Percentiles rank a stretch among this genome's conserved stretches.
These are phyloP conservation scores for Calyptommatus sinebrachiatus DNA, from an alignment of 2,113 vertebrate genomes.

Conservation along the genomic window DNA sequence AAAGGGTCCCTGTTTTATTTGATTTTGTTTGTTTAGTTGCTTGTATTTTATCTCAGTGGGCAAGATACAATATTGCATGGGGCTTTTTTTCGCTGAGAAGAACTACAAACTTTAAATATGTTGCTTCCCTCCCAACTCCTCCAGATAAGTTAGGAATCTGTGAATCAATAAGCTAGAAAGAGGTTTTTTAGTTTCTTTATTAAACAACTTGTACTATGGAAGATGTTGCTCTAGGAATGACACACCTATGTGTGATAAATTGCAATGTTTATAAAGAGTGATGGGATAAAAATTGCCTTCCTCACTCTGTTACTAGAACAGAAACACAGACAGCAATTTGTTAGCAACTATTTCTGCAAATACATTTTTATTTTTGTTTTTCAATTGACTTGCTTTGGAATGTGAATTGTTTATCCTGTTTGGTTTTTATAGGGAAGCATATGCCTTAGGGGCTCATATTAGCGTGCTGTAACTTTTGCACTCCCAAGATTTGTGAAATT, in stretches of 20 bases:
- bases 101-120: background rate
- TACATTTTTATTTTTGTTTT: slow-evolving; percentile 50
- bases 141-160: background rate
- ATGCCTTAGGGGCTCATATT: slow-evolving; percentile 45
- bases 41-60: background rate
- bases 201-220: background rate
- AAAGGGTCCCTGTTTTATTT: background rate
- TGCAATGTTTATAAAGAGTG: slow-evolving; percentile 26
- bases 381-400: slow-evolving; percentile 65
- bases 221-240: background rate
- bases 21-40: background rate
- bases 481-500: slow-evolving; percentile 41
- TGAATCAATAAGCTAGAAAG: background rate
- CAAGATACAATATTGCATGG: background rate
- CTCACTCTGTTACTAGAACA: slow-evolving; percentile 23
- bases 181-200: background rate
- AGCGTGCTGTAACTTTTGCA: slow-evolving; percentile 47
- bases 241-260: background rate
- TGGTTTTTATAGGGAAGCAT: slow-evolving; percentile 48
- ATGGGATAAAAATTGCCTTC: slow-evolving; percentile 9
- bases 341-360: slow-evolving; percentile 41
- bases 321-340: slow-evolving; percentile 48
- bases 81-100: background rate
- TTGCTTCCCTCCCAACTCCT: background rate
- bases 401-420: slow-evolving; percentile 58